A percentile compares a stretch with the other conserved stretches of the same genome.
Conservation (phyloP, 2,113 vertebrate species). For the Onychorhynchus coronatus region DNA sequence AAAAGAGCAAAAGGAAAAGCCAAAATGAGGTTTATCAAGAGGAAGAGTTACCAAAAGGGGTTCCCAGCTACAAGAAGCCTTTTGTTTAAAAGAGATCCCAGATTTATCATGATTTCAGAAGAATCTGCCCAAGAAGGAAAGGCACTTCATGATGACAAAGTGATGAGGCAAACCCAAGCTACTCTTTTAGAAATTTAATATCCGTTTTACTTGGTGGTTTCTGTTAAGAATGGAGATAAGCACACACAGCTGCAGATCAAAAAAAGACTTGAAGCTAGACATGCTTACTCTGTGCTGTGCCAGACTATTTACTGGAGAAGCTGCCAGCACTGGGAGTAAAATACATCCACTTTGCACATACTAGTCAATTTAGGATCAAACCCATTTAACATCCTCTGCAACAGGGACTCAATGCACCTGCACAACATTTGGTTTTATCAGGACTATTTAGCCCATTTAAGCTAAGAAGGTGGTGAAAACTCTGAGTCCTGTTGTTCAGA, state of each 20-base stretch:
- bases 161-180: neutral
- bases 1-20: neutral
- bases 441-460: neutral
- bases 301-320: conserved; percentile 15
- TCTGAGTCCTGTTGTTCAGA: neutral
- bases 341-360: conserved; percentile 28
- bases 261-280: conserved; percentile 14
- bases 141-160: neutral
- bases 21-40: neutral
- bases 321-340: conserved; percentile 28
- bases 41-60: neutral
- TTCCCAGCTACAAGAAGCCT: neutral
- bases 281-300: neutral
- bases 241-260: conserved; percentile 34
- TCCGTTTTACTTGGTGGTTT: neutral
- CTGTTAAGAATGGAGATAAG: conserved; percentile 10
- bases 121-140: neutral
- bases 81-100: neutral
- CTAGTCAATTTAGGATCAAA: conserved; percentile 48
- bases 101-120: neutral
- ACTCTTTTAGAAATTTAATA: neutral
- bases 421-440: conserved; percentile 23
- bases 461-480: neutral
- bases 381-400: neutral
- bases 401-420: conserved; percentile 5